Base-by-base conservation (phyloP, 2,113 vertebrate species). In the Panthera tigris region DNA sequence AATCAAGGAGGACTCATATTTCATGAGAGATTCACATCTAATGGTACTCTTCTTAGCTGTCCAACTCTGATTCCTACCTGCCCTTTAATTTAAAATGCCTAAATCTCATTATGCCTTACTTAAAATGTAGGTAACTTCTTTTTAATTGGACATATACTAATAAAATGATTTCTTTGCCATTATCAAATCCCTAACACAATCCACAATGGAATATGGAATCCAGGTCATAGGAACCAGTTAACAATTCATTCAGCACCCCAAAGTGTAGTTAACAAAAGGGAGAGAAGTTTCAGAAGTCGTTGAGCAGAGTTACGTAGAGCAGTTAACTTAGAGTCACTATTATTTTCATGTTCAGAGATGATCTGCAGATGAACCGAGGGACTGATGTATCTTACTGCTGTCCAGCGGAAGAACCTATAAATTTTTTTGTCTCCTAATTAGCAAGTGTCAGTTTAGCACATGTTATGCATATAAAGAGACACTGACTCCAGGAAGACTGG, bases 61-160 rank as follows among this genome's bases (percentile, higher is more conserved):
- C 66, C 55, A 79, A 79, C 31, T 91, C 63, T 57, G 61, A 78
- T 89, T 93, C 39, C 41, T 84, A 68, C 36, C 83, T 97, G 78
- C 31, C 73, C 94, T 97, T 97, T 91, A 91, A 96, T 92, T 95
- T 96, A 87, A 94, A 97, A 90, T 81, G 82, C 52, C 80, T 89
- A 71, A 68, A 55, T 93, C 78, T 98, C 91, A 95, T 94, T 95
- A 86, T 48, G 39, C 33, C 68, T 95, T 93, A 82, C 50, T 97
- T 96, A 94, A 95, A 85, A 92, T 50, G 65, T 27, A 84, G 68
- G 91, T 73, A 80, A 96, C 96, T 97, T 93, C 41, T 41, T 95
- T 91, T 97, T 96, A 94, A 97, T 97, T 95, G 83, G 93, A 91
- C 50, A 86, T 73, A 96, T 14, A 88, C 89, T 87, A 91, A 95